Base-by-base conservation (phyloP, 2,113 vertebrate species). In the Gallinago paraguaiae region DNA sequence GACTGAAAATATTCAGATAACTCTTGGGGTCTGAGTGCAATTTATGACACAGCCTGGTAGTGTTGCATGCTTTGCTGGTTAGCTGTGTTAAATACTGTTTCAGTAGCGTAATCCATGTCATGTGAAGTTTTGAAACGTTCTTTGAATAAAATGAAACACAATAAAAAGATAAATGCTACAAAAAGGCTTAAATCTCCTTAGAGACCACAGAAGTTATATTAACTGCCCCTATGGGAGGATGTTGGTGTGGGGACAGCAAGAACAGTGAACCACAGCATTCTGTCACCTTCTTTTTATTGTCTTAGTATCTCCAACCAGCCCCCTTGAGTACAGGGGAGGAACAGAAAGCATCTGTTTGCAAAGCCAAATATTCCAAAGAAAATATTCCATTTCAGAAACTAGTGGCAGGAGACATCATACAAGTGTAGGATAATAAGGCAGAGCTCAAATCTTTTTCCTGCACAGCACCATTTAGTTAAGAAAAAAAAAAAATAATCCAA, bases 211-310 rank as follows among this genome's bases (percentile, higher is more conserved):
- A 53, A 88, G 61, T 84, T 82, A 31, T 8, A 4, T 33, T 33
- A 76, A 59, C 61, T 75, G 33, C 59, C 69, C 61, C 86, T 57
- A 20, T 1, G 8, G 53, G 61, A 89, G 19, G 85, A 64, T 33
- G 33, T 78, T 51, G 46, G 39, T 33, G 24, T 23, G 81, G 65
- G 83, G 74, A 94, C 57, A 82, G 83, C 93, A 93, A 95, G 93
- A 87, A 87, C 74, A 94, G 84, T 14, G 88, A 91, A 93, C 70
- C 91, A 96, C 78, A 94, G 64, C 70, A 19, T 90, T 95, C 86
- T 80, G 89, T 93, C 93, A 94, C 90, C 88, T 95, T 94, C 86
- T 82, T 95, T 94, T 96, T 96, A 96, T 95, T 96, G 82, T 86
- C 68, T 54, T 90, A 25, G 5, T 16, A 43, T 76, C 83, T 91